phyloP scores from a whole-genome alignment of 2,888 invertebrate genomes.

The Xestobium rufovillosum region DNA sequence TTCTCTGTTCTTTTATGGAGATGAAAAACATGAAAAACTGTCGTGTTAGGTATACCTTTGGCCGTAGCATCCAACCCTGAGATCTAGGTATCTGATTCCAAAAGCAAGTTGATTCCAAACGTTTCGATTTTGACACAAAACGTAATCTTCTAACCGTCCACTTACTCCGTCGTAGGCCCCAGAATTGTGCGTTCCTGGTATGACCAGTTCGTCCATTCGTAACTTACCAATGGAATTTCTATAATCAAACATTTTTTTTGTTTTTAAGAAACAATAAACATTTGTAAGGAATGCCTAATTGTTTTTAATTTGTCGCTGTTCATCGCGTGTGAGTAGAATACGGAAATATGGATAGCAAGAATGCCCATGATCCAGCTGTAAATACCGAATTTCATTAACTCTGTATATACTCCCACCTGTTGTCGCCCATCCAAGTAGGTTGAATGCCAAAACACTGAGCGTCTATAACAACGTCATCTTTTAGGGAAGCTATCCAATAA shows the following conservation, averaged over 20 bases:
- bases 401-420: conserved; percentile 35
- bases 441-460: conserved; percentile 69
- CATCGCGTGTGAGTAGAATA: no score
- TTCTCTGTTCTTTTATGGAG: conserved; percentile 43
- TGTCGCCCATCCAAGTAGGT: conserved; percentile 79
- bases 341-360: no score
- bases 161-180: conserved; percentile 48
- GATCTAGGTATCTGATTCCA: conserved; percentile 75
- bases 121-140: conserved; percentile 65
- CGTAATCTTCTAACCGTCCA: conserved; percentile 41
- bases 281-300: background rate
- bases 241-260: conserved; percentile 8
- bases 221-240: conserved; percentile 39
- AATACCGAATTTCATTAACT: background rate
- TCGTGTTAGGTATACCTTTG: conserved; percentile 25
- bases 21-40: conserved; percentile 54
- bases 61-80: conserved; percentile 65
- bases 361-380: conserved; percentile 16
- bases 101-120: conserved; percentile 79
- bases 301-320: no score
- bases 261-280: background rate
- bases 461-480: conserved; percentile 49
- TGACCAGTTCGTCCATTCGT: conserved; percentile 48
- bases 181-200: conserved; percentile 67
- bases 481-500: conserved; percentile 63